Percentiles rank a stretch among this genome's conserved stretches.
These are phyloP conservation scores for Schizaphis graminum DNA, from an alignment of 2,888 invertebrate genomes.

Conservation along the genomic window DNA sequence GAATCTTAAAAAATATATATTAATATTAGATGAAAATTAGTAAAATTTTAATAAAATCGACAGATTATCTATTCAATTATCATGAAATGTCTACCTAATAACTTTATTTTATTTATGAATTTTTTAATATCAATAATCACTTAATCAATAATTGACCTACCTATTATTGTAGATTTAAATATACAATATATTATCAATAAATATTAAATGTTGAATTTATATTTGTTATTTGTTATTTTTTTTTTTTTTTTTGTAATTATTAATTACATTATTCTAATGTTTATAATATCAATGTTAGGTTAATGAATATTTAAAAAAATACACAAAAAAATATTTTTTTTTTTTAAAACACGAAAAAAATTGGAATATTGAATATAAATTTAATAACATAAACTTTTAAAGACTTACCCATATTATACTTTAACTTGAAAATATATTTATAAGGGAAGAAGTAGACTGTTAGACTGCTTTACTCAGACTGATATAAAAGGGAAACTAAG, in stretches of 20 bases:
- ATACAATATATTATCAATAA: background rate
- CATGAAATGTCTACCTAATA: background rate
- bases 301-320: background rate
- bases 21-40: background rate
- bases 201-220: background rate
- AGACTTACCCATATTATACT: constrained; percentile 61
- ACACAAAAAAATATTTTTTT: background rate
- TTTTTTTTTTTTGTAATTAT: too few relatives aligned
- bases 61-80: background rate
- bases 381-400: background rate
- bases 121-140: background rate
- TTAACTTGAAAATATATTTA: constrained; percentile 34
- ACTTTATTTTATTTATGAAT: too few relatives aligned
- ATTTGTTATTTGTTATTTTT: background rate
- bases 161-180: background rate
- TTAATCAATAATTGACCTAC: background rate
- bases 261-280: background rate
- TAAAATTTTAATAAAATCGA: background rate
- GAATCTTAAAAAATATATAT: background rate
- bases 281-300: background rate
- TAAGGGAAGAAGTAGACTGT: constrained; percentile 50
- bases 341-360: background rate
- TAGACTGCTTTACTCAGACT: constrained; percentile 50
- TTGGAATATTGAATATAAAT: background rate
- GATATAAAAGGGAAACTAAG: constrained; percentile 51